Conservation (phyloP, 2,888 invertebrate genomes). For the Rotaria magnacalcarata region DNA sequence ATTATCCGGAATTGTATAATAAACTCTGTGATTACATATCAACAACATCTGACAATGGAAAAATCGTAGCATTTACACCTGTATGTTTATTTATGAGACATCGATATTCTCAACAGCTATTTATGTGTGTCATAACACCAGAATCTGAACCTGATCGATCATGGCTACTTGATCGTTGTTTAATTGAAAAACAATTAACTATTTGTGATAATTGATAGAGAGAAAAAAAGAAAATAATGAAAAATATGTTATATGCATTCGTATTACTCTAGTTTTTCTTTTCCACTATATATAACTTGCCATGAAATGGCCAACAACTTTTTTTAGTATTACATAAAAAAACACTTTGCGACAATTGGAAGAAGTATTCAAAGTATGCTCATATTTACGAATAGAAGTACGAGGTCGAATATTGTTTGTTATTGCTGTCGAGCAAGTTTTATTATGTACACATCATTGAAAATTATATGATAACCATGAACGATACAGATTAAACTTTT, state of each 20-base stretch:
- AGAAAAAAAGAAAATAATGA: not conserved
- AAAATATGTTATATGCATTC: not conserved
- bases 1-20: constrained; percentile 27
- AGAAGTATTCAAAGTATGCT: not conserved
- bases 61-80: not conserved
- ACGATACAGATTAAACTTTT: no score
- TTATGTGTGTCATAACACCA: constrained; percentile 26
- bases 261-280: not conserved
- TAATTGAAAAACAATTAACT: constrained; percentile 10
- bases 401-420: not conserved
- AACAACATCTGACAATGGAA: not conserved
- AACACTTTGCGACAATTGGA: not conserved
- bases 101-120: constrained; percentile 18
- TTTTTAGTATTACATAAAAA: not conserved
- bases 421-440: no score
- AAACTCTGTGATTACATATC: constrained; percentile 36
- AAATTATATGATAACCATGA: no score
- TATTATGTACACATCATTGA: no score
- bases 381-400: not conserved
- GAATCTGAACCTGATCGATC: constrained; percentile 27
- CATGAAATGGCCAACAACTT: not conserved
- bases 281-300: not conserved
- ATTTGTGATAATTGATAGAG: not conserved
- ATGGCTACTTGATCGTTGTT: constrained; percentile 20
- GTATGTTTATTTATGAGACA: constrained; percentile 33